Base-by-base conservation (phyloP, 2,797 vertebrate species). In the Thalassophryne amazonica region DNA sequence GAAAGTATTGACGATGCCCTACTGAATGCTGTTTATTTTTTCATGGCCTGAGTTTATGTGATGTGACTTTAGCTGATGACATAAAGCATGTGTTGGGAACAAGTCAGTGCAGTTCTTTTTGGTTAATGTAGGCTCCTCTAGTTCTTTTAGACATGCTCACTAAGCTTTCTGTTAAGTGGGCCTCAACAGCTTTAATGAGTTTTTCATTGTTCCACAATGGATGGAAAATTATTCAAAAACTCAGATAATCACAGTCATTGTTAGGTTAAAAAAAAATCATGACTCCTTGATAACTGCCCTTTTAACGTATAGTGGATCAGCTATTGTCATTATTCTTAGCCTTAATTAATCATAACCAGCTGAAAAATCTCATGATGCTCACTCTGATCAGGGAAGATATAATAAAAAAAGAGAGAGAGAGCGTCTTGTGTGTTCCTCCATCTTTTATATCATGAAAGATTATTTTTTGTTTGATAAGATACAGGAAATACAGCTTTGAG, bases 181-280 rank as follows among this genome's bases (percentile, higher is more conserved):
- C 56, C 31, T 67, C 30, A 61, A 42, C 16, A 40, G 40, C 39
- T 60, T 63, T 63, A 70, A 80, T 70, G 35, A 45, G 42, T 37
- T 70, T 74, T 58, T 65, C 35, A 58, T 67, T 78, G 25, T 76
- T 62, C 14, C 14, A 30, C 60, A 55, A 68, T 65, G 24, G 54
- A 56, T 36, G 32, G 52, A 49, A 64, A 54, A 58, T 21, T 6
- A 60, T 61, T 41, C 11, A 25, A 70, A 77, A 67, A 57, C 68
- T 76, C 70, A 75, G 14, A 69, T 64, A 33, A 46, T 29, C 22
- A 10, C 10, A 35, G 62, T 60, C 61, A 15, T 46, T 31, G 25
- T 41, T 24, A 14, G 6, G n/a, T 14, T 4, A 25, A 37, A 27
- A 8, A 23, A 18, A 39, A 48, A 35, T 2, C 8, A 8, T 13